These are phyloP conservation scores for Stratiomys singularior DNA, from an alignment of 2,888 invertebrate genomes.

Conservation along the genomic window DNA sequence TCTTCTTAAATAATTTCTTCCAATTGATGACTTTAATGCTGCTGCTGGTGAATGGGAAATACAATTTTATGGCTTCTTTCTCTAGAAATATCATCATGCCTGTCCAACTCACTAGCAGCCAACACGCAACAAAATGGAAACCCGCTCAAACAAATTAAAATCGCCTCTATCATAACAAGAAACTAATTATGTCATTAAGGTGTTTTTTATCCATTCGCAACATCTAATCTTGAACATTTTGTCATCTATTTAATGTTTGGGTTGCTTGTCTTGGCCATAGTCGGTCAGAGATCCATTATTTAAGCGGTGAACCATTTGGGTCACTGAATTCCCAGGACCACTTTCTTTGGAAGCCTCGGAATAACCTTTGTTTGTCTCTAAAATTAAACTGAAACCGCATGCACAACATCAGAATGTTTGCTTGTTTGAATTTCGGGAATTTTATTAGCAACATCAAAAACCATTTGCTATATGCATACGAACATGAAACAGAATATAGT, in stretches of 20 bases:
- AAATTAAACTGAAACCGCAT: not conserved
- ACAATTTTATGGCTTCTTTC: too few relatives aligned
- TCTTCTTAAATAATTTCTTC: too few relatives aligned
- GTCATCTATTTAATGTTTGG: not conserved
- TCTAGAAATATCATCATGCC: not conserved
- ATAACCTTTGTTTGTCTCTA: not conserved
- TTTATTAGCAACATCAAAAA: not conserved
- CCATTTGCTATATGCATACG: too few relatives aligned
- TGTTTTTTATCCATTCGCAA: not conserved
- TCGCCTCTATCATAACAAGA: slow-evolving; percentile 3
- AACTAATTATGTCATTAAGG: slow-evolving; percentile 29
- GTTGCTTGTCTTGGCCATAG: not conserved
- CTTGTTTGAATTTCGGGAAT: not conserved
- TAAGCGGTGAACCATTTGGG: not conserved
- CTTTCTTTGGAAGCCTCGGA: not conserved
- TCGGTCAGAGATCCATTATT: not conserved
- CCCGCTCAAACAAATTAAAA: slow-evolving; percentile 12
- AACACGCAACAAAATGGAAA: not conserved
- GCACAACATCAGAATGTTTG: not conserved
- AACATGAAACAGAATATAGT: not conserved
- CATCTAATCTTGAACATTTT: not conserved
- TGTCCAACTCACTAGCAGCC: not conserved
- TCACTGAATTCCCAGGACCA: not conserved
- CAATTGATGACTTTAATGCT: too few relatives aligned
- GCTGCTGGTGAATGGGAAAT: too few relatives aligned